A percentile compares a stretch with the other conserved stretches of the same genome.
These are phyloP conservation scores for Endotricha flammealis DNA, from an alignment of 2,888 invertebrate genomes.

Conservation along the genomic window DNA sequence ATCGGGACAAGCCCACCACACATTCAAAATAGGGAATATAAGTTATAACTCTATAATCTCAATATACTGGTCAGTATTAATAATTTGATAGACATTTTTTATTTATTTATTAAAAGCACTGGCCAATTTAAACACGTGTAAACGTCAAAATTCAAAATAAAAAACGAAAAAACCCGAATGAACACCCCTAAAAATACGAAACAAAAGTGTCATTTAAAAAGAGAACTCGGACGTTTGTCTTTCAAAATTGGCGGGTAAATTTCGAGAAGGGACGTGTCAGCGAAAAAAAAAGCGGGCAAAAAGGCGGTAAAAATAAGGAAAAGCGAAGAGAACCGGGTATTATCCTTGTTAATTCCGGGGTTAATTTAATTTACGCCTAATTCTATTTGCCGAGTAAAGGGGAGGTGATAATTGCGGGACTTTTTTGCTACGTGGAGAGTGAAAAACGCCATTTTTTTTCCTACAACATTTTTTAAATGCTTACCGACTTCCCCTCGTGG, in stretches of 20 bases:
- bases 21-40: too few relatives aligned
- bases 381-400: slow-evolving; percentile 74
- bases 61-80: too few relatives aligned
- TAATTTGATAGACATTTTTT: too few relatives aligned
- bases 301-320: slow-evolving; percentile 60
- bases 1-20: too few relatives aligned
- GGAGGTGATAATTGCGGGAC: slow-evolving; percentile 73
- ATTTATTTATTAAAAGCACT: too few relatives aligned
- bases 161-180: slow-evolving; percentile 6
- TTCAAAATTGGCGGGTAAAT: slow-evolving; percentile 49
- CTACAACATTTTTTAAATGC: slow-evolving; percentile 35
- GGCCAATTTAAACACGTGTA: too few relatives aligned
- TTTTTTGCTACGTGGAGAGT: slow-evolving; percentile 54
- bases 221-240: slow-evolving; percentile 35
- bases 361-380: slow-evolving; percentile 76
- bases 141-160: too few relatives aligned
- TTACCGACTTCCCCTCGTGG: slow-evolving; percentile 44
- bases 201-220: slow-evolving; percentile 20
- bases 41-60: too few relatives aligned
- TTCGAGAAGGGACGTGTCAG: slow-evolving; percentile 42
- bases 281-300: slow-evolving; percentile 42
- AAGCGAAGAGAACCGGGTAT: slow-evolving; percentile 59
- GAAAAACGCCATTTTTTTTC: slow-evolving; percentile 41
- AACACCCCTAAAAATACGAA: slow-evolving; percentile 8
- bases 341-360: slow-evolving; percentile 76